Conservation (phyloP, 2,113 vertebrate species). For the Geothlypis trichas region DNA sequence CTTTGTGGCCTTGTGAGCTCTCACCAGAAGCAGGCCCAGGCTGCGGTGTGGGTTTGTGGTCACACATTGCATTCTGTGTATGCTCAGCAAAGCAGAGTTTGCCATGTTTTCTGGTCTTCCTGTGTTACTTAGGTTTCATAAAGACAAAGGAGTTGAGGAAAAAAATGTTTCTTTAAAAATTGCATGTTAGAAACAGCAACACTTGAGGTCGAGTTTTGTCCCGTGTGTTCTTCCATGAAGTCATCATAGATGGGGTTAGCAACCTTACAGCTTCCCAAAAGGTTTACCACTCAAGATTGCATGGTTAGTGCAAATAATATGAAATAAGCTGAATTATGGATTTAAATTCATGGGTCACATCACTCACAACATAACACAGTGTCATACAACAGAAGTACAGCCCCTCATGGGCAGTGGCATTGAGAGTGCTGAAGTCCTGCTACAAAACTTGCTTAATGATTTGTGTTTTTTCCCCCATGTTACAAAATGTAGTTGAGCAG, state of each 20-base stretch:
- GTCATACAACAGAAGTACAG: background rate
- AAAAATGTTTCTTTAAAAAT: background rate
- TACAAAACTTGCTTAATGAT: slow-evolving; percentile 38
- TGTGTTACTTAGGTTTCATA: background rate
- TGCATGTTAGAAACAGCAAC: background rate
- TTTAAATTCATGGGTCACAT: background rate
- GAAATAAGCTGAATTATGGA: background rate
- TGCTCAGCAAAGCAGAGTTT: background rate
- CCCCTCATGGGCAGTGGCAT: background rate
- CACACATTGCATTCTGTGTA: background rate
- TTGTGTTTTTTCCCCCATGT: background rate
- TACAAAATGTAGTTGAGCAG: slow-evolving; percentile 73
- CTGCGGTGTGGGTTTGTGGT: background rate
- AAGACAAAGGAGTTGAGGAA: background rate
- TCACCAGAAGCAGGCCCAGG: background rate
- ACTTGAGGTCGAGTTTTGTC: background rate
- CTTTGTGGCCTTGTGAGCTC: background rate
- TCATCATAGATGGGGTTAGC: rapidly evolving
- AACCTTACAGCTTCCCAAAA: background rate
- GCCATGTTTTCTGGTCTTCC: background rate
- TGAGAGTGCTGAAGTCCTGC: slow-evolving; percentile 17
- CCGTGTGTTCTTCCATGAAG: background rate
- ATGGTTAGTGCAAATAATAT: background rate
- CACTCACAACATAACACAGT: background rate
- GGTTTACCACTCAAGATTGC: background rate